Conservation (phyloP, 92 coral and sea anemone genomes). For the Heteractis magnifica region DNA sequence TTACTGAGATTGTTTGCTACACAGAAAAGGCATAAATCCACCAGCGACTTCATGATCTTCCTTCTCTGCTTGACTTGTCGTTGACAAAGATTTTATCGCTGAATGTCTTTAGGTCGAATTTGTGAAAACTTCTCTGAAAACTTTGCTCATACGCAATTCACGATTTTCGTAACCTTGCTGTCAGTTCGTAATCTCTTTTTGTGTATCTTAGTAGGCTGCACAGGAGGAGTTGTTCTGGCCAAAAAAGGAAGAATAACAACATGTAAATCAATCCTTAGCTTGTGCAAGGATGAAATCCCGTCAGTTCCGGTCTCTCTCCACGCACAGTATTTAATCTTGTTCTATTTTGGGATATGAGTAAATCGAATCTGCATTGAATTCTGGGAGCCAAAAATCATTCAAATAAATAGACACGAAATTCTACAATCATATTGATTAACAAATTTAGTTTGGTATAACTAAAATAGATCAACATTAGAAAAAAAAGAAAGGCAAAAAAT, state of each 20-base stretch:
- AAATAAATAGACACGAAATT: background rate
- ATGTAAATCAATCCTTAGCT: background rate
- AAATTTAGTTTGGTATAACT: background rate
- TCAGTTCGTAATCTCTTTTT: background rate
- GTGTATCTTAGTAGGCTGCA: background rate
- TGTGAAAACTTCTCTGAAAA: background rate
- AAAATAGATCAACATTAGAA: background rate
- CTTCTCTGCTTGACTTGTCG: background rate
- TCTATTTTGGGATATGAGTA: constrained; percentile 14
- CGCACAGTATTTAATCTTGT: background rate
- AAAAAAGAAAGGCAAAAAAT: background rate
- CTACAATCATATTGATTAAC: background rate
- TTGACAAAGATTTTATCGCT: background rate
- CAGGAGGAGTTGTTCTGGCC: background rate
- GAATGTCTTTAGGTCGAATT: background rate
- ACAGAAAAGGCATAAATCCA: constrained; percentile 68
- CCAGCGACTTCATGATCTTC: constrained; percentile 56
- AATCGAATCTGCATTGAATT: background rate
- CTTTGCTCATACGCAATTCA: background rate
- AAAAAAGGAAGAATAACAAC: background rate
- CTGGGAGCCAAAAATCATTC: constrained; percentile 2
- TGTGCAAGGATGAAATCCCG: background rate
- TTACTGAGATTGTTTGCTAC: constrained; percentile 66
- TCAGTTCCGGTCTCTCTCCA: background rate
- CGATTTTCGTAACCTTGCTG: background rate